Conservation (phyloP, 2,888 invertebrate species). For the Allophyes oxyacanthae region DNA sequence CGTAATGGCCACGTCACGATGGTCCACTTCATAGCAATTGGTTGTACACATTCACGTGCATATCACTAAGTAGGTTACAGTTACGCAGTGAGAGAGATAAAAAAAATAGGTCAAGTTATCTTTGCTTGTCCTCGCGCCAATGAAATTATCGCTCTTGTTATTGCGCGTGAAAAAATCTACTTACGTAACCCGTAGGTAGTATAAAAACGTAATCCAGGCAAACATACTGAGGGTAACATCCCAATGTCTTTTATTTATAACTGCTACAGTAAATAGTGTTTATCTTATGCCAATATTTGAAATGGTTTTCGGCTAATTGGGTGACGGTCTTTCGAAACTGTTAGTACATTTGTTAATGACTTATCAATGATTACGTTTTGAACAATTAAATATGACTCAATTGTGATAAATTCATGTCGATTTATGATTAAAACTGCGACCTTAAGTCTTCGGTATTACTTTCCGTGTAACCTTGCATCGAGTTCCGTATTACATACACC, state of each 20-base stretch:
- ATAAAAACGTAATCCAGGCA: constrained; percentile 54
- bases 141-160: constrained; percentile 84
- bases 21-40: constrained; percentile 72
- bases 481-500: constrained; percentile 84
- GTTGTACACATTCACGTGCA: constrained; percentile 75
- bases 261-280: constrained; percentile 31
- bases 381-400: constrained; percentile 51
- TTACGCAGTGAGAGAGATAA: constrained; percentile 83
- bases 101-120: constrained; percentile 90
- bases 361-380: constrained; percentile 25
- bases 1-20: constrained; percentile 56
- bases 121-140: constrained; percentile 85
- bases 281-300: constrained; percentile 53
- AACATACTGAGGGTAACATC: constrained; percentile 50
- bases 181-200: constrained; percentile 72
- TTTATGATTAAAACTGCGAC: constrained; percentile 69
- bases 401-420: constrained; percentile 26
- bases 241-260: constrained; percentile 55
- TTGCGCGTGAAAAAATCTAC: constrained; percentile 78
- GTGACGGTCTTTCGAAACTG: constrained; percentile 48
- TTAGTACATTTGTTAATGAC: constrained; percentile 9
- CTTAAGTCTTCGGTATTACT: constrained; percentile 74
- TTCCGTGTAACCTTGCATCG: constrained; percentile 84
- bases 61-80: constrained; percentile 83
- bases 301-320: constrained; percentile 51